Conservation (phyloP, 2,888 invertebrate genomes). For the Diplolepis rosae region DNA sequence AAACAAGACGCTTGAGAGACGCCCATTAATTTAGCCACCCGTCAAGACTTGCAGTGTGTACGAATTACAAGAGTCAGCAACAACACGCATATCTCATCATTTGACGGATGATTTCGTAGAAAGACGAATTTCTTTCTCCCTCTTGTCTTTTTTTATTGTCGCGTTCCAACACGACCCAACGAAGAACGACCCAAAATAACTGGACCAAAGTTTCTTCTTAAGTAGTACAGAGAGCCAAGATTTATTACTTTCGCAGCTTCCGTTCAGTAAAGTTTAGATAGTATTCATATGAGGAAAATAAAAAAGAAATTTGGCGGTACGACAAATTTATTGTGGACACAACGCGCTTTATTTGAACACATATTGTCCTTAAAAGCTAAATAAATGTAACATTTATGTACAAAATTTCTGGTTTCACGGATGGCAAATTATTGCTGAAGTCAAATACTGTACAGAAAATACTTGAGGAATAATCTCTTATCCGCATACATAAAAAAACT, state of each 20-base stretch:
- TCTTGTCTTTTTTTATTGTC: constrained; percentile 34
- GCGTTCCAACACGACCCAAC: constrained; percentile 34
- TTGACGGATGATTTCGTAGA: constrained; percentile 67
- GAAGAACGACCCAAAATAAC: constrained; percentile 43
- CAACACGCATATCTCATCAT: constrained; percentile 57
- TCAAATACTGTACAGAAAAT: too few relatives aligned
- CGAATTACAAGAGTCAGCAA: constrained; percentile 60
- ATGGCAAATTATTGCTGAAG: neutral
- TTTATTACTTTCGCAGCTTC: constrained; percentile 40
- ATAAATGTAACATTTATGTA: neutral
- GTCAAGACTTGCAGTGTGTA: constrained; percentile 39
- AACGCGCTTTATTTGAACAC: constrained; percentile 50
- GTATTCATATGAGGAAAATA: constrained; percentile 35
- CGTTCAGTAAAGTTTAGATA: constrained; percentile 9
- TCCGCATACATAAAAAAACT: neutral
- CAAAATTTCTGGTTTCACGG: neutral
- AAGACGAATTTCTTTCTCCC: constrained; percentile 51
- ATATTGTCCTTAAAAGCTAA: constrained; percentile 32
- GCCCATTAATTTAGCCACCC: constrained; percentile 64
- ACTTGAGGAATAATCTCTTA: neutral
- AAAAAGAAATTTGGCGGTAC: constrained; percentile 16
- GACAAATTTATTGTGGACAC: constrained; percentile 51
- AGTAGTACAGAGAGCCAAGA: constrained; percentile 22
- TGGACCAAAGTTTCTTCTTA: constrained; percentile 8
- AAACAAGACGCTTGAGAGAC: constrained; percentile 61